Evolutionary conservation across 2,113 vertebrate species (phyloP).

Genomic region (Vanacampus margaritifer): DNA sequence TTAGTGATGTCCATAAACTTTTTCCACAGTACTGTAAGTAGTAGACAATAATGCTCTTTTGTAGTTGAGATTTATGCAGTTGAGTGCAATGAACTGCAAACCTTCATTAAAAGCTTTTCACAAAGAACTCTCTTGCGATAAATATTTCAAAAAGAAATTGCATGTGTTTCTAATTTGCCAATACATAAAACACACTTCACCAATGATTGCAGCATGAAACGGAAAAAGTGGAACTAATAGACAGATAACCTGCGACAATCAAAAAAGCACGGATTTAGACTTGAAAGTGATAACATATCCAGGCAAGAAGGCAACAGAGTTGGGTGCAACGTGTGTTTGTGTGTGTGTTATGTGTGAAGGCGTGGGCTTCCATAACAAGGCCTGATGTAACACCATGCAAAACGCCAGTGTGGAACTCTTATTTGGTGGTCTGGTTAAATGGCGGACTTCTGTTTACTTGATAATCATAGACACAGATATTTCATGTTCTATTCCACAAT

Average conservation of each 20-base stretch:
- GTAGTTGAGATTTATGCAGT: background rate
- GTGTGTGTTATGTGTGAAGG: slow-evolving; percentile 3
- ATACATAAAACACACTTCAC: background rate
- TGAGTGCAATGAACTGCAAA: background rate
- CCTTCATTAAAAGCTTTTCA: background rate
- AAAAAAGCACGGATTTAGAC: background rate
- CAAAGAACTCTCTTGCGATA: background rate
- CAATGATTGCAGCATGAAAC: slow-evolving; percentile 16
- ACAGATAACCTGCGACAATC: slow-evolving; percentile 18
- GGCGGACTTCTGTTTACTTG: background rate
- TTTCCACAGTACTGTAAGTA: no score
- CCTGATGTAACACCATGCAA: slow-evolving; percentile 35
- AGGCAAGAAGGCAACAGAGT: slow-evolving; percentile 17
- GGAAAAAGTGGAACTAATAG: slow-evolving; percentile 6
- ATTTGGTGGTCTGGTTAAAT: slow-evolving; percentile 1
- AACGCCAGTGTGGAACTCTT: slow-evolving; percentile 8
- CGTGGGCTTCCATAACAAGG: background rate
- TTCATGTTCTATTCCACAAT: background rate
- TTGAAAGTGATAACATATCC: slow-evolving; percentile 14
- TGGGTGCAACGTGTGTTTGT: slow-evolving; percentile 1
- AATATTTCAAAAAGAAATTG: background rate
- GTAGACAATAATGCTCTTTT: slow-evolving; percentile 3
- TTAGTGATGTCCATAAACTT: no score
- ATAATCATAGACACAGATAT: no score
- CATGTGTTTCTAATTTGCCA: background rate